A percentile compares a stretch with the other conserved stretches of the same genome.
These are phyloP conservation scores for Serranus cabrilla DNA, from an alignment of 2,797 vertebrate species.

Conservation along the genomic window DNA sequence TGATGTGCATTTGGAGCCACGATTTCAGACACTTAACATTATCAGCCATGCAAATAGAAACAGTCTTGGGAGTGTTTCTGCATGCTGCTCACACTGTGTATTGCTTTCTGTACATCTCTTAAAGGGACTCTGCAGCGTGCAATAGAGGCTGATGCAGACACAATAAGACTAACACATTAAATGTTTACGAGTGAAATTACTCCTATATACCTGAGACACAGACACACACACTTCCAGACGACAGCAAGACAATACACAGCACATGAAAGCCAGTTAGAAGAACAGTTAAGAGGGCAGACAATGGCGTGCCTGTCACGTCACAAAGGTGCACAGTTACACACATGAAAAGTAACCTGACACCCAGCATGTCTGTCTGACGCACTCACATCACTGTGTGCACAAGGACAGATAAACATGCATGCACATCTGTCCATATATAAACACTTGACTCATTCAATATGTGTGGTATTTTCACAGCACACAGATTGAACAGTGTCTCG, in stretches of 20 bases:
- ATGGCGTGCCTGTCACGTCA: slow-evolving; percentile 24
- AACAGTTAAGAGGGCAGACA: slow-evolving; percentile 27
- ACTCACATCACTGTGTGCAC: slow-evolving; percentile 24
- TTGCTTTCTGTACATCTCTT: slow-evolving; percentile 14
- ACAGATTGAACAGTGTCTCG: slow-evolving; percentile 47
- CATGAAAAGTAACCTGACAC: slow-evolving; percentile 65
- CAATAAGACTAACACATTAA: neutral
- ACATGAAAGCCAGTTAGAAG: slow-evolving; percentile 32
- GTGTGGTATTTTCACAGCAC: slow-evolving; percentile 48
- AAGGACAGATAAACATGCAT: slow-evolving; percentile 16
- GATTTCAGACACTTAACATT: slow-evolving; percentile 61
- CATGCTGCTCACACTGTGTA: slow-evolving; percentile 29
- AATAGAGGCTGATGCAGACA: neutral
- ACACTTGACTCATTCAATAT: slow-evolving; percentile 41
- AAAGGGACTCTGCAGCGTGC: slow-evolving; percentile 1
- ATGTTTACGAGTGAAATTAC: no score
- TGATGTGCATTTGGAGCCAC: slow-evolving; percentile 63
- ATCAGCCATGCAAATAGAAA: slow-evolving; percentile 66
- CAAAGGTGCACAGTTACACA: slow-evolving; percentile 62
- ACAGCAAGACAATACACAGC: neutral
- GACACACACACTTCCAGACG: neutral
- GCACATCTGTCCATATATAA: neutral
- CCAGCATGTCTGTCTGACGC: slow-evolving; percentile 36
- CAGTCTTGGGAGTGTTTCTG: slow-evolving; percentile 11
- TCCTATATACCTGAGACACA: neutral